Percentiles rank a stretch among this genome's conserved stretches.
Conservation (phyloP, 1,140 invertebrate species). For the Helicoverpa armigera region DNA sequence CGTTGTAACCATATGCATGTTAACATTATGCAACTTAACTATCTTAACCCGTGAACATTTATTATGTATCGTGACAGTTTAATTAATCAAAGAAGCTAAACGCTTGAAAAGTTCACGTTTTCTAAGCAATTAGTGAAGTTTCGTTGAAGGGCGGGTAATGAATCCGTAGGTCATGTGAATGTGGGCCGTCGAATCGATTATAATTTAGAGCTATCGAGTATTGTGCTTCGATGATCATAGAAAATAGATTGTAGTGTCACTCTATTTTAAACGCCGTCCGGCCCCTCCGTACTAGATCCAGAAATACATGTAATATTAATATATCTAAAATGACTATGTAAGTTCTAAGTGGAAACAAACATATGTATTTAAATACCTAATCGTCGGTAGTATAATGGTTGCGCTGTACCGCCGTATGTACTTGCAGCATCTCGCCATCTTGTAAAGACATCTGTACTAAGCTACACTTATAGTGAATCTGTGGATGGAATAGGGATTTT, state of each 20-base stretch:
- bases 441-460: conserved; percentile 41
- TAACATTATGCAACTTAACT: conserved; percentile 14
- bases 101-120: conserved; percentile 32
- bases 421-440: conserved; percentile 51
- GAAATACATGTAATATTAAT: not conserved
- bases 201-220: conserved; percentile 31
- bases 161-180: conserved; percentile 47
- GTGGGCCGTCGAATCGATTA: conserved; percentile 50
- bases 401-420: conserved; percentile 16
- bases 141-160: conserved; percentile 49
- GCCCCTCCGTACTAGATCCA: too few relatives aligned
- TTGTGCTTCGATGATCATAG: conserved; percentile 30
- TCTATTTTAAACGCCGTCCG: conserved; percentile 34
- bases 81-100: conserved; percentile 6
- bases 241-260: conserved; percentile 16
- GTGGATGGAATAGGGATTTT: not conserved
- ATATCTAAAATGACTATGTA: too few relatives aligned
- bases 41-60: conserved; percentile 1
- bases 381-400: conserved; percentile 10
- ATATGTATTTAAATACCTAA: not conserved
- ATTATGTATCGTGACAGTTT: conserved; percentile 14
- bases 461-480: conserved; percentile 23
- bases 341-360: not conserved
- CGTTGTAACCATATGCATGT: not conserved
- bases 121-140: conserved; percentile 43